A percentile compares a stretch with the other conserved stretches of the same genome.
Evolutionary conservation across 2,113 vertebrate species (phyloP).

Genomic region (Anguilla rostrata): DNA sequence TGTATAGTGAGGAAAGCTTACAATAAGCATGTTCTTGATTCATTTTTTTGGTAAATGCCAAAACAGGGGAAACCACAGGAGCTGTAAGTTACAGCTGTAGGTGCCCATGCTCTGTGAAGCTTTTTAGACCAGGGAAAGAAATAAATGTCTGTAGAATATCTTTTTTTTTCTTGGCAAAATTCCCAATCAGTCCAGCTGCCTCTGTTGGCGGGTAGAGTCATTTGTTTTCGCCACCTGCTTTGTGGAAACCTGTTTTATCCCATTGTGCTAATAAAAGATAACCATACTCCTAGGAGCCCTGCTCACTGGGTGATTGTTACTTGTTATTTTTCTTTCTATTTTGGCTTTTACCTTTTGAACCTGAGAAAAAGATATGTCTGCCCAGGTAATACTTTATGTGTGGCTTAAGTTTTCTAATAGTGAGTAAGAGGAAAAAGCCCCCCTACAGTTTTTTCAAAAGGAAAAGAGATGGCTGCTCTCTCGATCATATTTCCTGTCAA

Average conservation of each 20-base stretch:
- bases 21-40: background rate
- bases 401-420: background rate
- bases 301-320: background rate
- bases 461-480: background rate
- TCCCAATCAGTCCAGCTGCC: constrained; percentile 20
- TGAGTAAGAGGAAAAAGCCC: background rate
- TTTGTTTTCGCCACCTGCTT: constrained; percentile 25
- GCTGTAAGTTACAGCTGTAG: background rate
- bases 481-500: background rate
- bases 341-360: background rate
- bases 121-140: background rate
- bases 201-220: constrained; percentile 3
- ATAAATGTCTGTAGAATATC: background rate
- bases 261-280: constrained; percentile 27
- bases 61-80: background rate
- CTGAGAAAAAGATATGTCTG: background rate
- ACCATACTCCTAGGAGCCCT: background rate
- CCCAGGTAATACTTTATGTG: background rate
- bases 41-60: background rate
- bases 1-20: background rate
- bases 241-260: constrained; percentile 25
- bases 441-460: background rate
- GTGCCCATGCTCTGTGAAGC: background rate
- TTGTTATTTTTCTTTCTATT: background rate
- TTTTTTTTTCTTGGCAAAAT: constrained; percentile 11